A percentile compares a stretch with the other conserved stretches of the same genome.
Conservation (phyloP, 2,113 vertebrate species). For the Pomatostomus ruficeps region DNA sequence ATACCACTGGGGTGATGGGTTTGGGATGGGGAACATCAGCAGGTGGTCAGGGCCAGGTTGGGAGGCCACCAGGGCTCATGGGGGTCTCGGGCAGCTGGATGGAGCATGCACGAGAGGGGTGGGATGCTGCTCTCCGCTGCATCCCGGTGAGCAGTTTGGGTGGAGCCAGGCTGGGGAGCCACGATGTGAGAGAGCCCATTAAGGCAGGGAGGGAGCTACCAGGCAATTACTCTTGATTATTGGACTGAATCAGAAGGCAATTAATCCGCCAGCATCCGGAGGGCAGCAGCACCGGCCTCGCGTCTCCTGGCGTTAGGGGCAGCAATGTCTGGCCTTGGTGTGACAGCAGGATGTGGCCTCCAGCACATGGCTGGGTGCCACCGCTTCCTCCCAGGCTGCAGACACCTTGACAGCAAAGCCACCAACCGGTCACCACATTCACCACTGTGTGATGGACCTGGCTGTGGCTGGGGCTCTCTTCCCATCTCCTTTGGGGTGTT, state of each 20-base stretch:
- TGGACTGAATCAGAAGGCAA: slow-evolving; percentile 15
- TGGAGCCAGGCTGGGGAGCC: neutral
- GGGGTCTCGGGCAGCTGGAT: neutral
- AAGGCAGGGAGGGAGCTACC: neutral
- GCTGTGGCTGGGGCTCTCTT: neutral
- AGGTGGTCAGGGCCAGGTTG: neutral
- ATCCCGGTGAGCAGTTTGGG: neutral
- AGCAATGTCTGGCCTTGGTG: neutral
- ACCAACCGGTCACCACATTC: neutral
- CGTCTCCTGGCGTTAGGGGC: neutral
- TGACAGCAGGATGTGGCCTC: neutral
- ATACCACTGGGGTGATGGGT: neutral
- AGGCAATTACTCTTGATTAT: slow-evolving; percentile 15
- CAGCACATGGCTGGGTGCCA: neutral
- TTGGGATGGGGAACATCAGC: neutral
- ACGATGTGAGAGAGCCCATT: neutral
- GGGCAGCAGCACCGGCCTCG: rapidly evolving
- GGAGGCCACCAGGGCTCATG: neutral
- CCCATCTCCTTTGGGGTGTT: neutral
- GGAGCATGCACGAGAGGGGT: rapidly evolving
- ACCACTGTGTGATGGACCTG: neutral
- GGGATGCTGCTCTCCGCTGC: neutral
- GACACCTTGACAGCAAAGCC: neutral
- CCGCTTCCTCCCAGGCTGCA: neutral
- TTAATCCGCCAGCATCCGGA: neutral